Base-by-base conservation (phyloP, 2,113 vertebrate species). In the Laticauda colubrina region DNA sequence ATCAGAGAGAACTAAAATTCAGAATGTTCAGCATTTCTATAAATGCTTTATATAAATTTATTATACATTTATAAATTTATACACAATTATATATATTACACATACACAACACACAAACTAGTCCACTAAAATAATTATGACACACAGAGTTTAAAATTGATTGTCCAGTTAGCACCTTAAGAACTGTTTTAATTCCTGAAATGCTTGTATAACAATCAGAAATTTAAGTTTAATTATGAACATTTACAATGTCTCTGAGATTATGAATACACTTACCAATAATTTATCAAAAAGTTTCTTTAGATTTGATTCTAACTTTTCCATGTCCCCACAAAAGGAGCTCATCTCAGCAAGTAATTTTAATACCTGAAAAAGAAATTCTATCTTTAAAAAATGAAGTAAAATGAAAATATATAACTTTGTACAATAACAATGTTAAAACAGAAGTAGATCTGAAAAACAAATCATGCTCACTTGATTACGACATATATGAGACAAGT, bases 321-420 rank as follows among this genome's bases (percentile, higher is more conserved):
- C 99, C 99, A 99, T 99, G 95, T 99, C 99, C 1, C 99, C 99
- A 97, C 99, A 99, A 97, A 98, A 99, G 0, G 98, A 99, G 97
- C 99, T 99, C 99, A 99, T 99, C 96, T 99, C 99, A 64, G 99
- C 99, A 97, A 99, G 96, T 92, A 99, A 98, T 96, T 99, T 99
- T 95, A 99, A 97, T 93, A 99, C 98, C 99, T 99, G 94, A 12
- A 34, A 59, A 88, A 96, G 8, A 14, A 0, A 56, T 24, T 21
- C n/a, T 90, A 54, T 0, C 9, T 15, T 29, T 75, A 39, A 61
- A 91, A 93, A 93, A 56, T 56, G 87, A 69, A 69, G 61, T 69
- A 69, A 69, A 69, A 69, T 34, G 69, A 75, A 26, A 1, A 90
- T 24, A 61, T 93, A 39, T 39, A 89, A 64, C 26, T 85, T 69